Evolutionary conservation across 2,888 invertebrate genomes (phyloP).

Genomic region (Dryobotodes eremita): DNA sequence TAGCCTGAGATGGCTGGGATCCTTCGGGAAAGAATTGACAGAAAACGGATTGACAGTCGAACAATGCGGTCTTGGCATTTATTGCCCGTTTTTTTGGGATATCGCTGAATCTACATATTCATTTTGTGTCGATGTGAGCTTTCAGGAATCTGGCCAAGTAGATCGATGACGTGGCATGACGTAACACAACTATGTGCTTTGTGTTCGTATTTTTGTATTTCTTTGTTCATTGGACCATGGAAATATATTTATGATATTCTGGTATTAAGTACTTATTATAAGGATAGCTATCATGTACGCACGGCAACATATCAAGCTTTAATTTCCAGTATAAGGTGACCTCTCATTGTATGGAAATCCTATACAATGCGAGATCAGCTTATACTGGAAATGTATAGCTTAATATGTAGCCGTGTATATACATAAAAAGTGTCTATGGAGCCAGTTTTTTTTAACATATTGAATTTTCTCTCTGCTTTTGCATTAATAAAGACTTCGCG

Average conservation of each 20-base stretch:
- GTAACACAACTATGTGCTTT: conserved; percentile 42
- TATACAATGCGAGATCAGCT: too few relatives aligned
- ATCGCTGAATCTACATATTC: conserved; percentile 65
- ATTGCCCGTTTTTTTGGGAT: conserved; percentile 62
- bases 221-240: conserved; percentile 22
- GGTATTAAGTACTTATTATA: conserved; percentile 6
- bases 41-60: conserved; percentile 61
- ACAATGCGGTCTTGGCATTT: conserved; percentile 68
- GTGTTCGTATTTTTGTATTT: conserved; percentile 40
- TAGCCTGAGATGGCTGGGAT: conserved; percentile 55
- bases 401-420: too few relatives aligned
- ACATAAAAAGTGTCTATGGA: too few relatives aligned
- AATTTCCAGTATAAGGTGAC: too few relatives aligned
- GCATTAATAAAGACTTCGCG: too few relatives aligned
- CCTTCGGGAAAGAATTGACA: conserved; percentile 64
- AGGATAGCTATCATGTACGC: not conserved
- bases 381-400: too few relatives aligned
- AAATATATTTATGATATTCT: conserved; percentile 34
- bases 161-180: conserved; percentile 60
- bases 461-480: too few relatives aligned
- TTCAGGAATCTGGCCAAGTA: conserved; percentile 53
- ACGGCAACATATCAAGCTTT: too few relatives aligned
- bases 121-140: conserved; percentile 59
- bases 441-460: too few relatives aligned
- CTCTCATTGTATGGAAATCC: too few relatives aligned